phyloP scores from a whole-genome alignment of 2,113 vertebrate genomes.

The Hirundichthys speculiger region DNA sequence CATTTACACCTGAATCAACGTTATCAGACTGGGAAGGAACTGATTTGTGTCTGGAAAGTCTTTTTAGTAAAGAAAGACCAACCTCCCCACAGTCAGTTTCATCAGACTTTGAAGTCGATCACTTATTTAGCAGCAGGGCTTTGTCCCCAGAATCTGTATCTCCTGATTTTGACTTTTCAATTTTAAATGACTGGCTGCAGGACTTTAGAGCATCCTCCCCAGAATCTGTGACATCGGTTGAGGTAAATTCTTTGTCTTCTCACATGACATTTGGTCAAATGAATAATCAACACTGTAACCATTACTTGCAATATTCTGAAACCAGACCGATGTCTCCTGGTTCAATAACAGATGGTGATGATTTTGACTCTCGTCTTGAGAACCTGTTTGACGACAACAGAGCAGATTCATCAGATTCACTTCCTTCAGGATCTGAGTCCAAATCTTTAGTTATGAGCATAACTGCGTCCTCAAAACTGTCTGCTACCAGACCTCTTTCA shows the following conservation, averaged over 20 bases:
- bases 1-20: conserved; percentile 19
- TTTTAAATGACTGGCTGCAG: conserved; percentile 16
- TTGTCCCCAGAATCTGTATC: conserved; percentile 30
- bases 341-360: conserved; percentile 1
- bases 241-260: not conserved
- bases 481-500: not conserved
- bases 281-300: conserved; percentile 29
- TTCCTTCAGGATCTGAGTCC: not conserved
- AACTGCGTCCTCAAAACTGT: too few species aligned
- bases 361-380: conserved; percentile 16
- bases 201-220: conserved; percentile 35
- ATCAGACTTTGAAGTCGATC: conserved; percentile 18
- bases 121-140: not conserved
- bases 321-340: conserved; percentile 16
- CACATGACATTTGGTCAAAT: not conserved
- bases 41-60: conserved; percentile 24
- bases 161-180: not conserved
- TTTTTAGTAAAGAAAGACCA: conserved; percentile 14
- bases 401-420: conserved; percentile 34
- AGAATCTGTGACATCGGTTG: conserved; percentile 31
- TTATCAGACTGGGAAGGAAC: conserved; percentile 31
- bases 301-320: conserved; percentile 20
- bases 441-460: fast-evolving
- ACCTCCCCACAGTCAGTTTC: conserved; percentile 30
- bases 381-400: conserved; percentile 9